phyloP scores from a whole-genome alignment of 2,888 invertebrate species.

The Trissolcus japonicus region DNA sequence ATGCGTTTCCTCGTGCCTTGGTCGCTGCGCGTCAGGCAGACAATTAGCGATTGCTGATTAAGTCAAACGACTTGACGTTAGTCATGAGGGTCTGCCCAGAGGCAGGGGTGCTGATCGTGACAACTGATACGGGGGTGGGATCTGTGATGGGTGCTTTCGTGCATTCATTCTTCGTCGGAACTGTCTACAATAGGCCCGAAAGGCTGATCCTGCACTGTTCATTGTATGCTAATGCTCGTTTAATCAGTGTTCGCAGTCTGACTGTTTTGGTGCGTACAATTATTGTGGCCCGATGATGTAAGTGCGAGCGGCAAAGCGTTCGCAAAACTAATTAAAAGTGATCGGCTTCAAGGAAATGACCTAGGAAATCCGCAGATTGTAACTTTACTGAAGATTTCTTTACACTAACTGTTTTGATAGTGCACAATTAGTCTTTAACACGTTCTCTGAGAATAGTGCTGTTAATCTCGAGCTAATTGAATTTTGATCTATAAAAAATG shows the following conservation, averaged over 20 bases:
- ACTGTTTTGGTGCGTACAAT: conserved; percentile 60
- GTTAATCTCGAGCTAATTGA: neutral
- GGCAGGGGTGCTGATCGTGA: conserved; percentile 67
- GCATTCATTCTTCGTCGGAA: conserved; percentile 54
- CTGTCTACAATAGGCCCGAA: conserved; percentile 59
- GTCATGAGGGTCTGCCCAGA: conserved; percentile 59
- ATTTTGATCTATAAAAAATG: no score
- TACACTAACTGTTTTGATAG: conserved; percentile 32
- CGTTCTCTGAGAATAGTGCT: neutral
- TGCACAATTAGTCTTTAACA: conserved; percentile 40
- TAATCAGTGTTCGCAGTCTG: conserved; percentile 63
- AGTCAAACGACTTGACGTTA: conserved; percentile 73
- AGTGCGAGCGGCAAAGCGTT: conserved; percentile 53
- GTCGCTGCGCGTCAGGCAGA: conserved; percentile 71
- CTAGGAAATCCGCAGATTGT: conserved; percentile 43
- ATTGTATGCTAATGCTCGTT: conserved; percentile 63
- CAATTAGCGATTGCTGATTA: conserved; percentile 77
- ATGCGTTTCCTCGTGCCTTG: conserved; percentile 74
- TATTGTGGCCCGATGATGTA: conserved; percentile 57
- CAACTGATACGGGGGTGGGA: conserved; percentile 71
- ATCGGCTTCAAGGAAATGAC: conserved; percentile 53
- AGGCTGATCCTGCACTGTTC: conserved; percentile 62
- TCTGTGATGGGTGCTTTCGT: conserved; percentile 68
- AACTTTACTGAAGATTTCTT: conserved; percentile 15
- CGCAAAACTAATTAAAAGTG: conserved; percentile 64